Conservation (phyloP, 2,888 invertebrate species). For the Bruchidius siliquastri region DNA sequence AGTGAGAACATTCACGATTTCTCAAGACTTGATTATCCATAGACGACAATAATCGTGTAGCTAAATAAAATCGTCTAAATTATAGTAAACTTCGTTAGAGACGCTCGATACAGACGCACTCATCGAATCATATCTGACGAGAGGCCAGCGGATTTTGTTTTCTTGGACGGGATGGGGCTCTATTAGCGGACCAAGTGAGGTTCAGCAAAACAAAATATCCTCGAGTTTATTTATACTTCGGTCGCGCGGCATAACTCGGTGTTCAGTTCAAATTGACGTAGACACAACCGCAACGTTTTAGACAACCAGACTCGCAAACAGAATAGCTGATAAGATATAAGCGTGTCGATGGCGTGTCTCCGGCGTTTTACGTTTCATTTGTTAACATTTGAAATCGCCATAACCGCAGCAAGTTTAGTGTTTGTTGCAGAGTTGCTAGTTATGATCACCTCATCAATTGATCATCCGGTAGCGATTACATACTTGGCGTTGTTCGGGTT, state of each 20-base stretch:
- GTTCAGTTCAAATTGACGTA: neutral
- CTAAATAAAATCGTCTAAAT: no score
- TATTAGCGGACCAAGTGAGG: neutral
- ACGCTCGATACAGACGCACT: neutral
- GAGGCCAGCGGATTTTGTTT: neutral
- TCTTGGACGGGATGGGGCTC: neutral
- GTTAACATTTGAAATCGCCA: neutral
- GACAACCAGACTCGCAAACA: neutral
- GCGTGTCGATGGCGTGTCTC: neutral
- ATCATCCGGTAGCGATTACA: no score
- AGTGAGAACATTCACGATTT: no score
- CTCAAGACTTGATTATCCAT: no score
- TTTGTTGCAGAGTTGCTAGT: no score
- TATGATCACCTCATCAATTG: no score
- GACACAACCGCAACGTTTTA: neutral
- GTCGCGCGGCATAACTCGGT: neutral
- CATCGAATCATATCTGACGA: neutral
- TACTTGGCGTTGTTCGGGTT: no score
- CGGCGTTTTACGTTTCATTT: neutral
- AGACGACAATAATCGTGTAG: no score
- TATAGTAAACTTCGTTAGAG: no score
- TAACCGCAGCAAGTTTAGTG: neutral
- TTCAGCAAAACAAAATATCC: neutral
- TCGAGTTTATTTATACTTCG: neutral
- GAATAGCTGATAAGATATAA: neutral